Evolutionary conservation across 1,140 invertebrate species (phyloP), one percentile per base, ranked within the genome.

Genomic region (Apis mellifera): DNA sequence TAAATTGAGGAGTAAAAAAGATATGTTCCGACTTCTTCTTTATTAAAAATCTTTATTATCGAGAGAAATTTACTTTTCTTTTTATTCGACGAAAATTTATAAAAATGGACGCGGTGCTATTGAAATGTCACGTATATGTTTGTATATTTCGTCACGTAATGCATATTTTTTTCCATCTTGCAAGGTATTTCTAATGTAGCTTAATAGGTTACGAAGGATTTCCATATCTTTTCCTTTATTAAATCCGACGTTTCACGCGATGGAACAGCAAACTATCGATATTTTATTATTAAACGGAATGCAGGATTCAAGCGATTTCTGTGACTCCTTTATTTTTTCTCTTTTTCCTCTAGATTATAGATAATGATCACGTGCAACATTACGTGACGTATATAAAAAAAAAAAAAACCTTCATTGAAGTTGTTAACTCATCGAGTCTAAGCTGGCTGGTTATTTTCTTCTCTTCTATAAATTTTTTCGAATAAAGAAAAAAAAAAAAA

Each of bases 311-410:
- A 50, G 4, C 60, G 11, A 54, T 68, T 68, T 55, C 54, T 13
- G 9, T 55, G 65, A 54, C 19, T 42, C 9, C 19, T 55, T 54
- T 42, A 50, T 48, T 48, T 68, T 65, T 60, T 69, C n/a, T 13
- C 65, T 11, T 17, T 65, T 60, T 50, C 9, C 65, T 11, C 12
- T 21, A 60, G 76, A 78, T 70, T 42, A 17, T 8, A 32, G 54
- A 70, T 78, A 78, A 78, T 52, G 32, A 78, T 69, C 42, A 78
- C 54, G 65, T 70, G 65, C n/a, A 32, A n/a, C 48, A 77, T 69
- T 78, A 78, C 65, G 55, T 60, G 66, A 70, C 19, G 32, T 42
- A 42, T 7, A 32, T 26, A 70, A 15, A 54, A 60, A 69, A 32
- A 19, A n/a, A 57, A 50, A 42, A 50, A 78, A 60, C 54, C 76